Evolutionary conservation across 2,113 vertebrate species (phyloP).

Genomic region (Oryzias curvinotus): DNA sequence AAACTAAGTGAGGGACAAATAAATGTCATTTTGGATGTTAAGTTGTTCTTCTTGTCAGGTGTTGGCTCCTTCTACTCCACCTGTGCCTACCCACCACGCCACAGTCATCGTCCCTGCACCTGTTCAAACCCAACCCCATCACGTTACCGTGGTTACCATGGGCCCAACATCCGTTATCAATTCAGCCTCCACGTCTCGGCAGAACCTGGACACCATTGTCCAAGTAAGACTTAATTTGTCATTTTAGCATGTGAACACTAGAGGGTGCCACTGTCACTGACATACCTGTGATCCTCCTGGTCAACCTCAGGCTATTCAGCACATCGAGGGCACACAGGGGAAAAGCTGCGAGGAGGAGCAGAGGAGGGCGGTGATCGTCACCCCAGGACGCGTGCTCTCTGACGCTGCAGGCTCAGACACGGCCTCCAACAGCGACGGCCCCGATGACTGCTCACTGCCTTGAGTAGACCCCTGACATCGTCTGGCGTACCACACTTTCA

Average conservation of each 20-base stretch:
- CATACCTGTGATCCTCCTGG: not conserved
- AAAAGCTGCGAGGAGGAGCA: constrained; percentile 88
- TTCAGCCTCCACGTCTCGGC: constrained; percentile 92
- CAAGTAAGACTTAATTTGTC: constrained; percentile 77
- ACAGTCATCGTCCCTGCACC: constrained; percentile 96
- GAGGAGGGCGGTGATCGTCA: constrained; percentile 90
- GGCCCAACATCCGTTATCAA: constrained; percentile 94
- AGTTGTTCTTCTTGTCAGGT: constrained; percentile 70
- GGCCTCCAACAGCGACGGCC: constrained; percentile 89
- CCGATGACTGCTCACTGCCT: constrained; percentile 85
- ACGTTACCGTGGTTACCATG: constrained; percentile 97
- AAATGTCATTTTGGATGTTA: not conserved
- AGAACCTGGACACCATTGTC: constrained; percentile 98
- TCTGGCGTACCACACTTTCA: constrained; percentile 13
- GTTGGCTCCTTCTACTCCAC: constrained; percentile 81
- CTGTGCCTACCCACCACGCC: constrained; percentile 92
- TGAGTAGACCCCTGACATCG: constrained; percentile 65
- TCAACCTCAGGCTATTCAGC: constrained; percentile 89
- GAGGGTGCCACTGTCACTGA: constrained; percentile 33
- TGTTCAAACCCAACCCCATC: constrained; percentile 83
- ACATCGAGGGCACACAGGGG: constrained; percentile 96
- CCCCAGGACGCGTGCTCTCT: constrained; percentile 77
- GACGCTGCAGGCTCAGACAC: constrained; percentile 86
- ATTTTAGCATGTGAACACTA: constrained; percentile 24
- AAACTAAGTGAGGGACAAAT: not conserved